Evolutionary conservation across 2,888 invertebrate genomes (phyloP), one percentile per base, ranked within the genome.

Genomic region (Xanthorhoe spadicearia): DNA sequence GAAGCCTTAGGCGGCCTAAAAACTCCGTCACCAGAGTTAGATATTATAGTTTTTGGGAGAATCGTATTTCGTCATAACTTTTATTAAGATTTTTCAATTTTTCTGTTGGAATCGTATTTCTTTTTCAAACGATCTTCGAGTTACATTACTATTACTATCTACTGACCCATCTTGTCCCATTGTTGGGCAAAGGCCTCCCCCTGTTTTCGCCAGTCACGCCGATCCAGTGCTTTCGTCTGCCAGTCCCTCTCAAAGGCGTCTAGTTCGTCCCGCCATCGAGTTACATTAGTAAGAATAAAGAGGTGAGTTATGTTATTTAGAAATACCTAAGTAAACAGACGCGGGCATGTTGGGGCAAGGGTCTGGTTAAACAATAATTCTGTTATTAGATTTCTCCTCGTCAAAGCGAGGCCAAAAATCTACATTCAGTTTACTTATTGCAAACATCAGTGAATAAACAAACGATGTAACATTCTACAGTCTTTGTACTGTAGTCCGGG

Each of bases 241-340:
- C n/a, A n/a, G n/a, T n/a, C n/a, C n/a, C n/a, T n/a, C n/a, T n/a
- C n/a, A n/a, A n/a, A n/a, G n/a, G n/a, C n/a, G n/a, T n/a, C n/a
- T n/a, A n/a, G n/a, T n/a, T n/a, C n/a, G n/a, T n/a, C n/a, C n/a
- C n/a, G n/a, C n/a, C n/a, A n/a, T 59, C 55, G 59, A 60, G 60
- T 67, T 60, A 3, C 60, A 49, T 43, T 69, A 49, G 80, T 82
- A 69, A 49, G 35, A 32, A 15, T 13, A 10, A 17, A 17, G 56
- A 78, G 76, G 74, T 78, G 73, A 77, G 79, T 77, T 77, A 78
- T 82, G 81, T 79, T 83, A 82, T 83, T 81, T 78, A 75, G 77
- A 81, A 82, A 82, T 83, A 80, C 83, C 82, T 79, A 81, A 83
- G 78, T 79, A 77, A 81, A 82, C 81, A 83, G 70, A 72, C 70